A percentile compares a stretch with the other conserved stretches of the same genome.
Conservation (phyloP, 2,113 vertebrate species). For the Todiramphus saurophagus region DNA sequence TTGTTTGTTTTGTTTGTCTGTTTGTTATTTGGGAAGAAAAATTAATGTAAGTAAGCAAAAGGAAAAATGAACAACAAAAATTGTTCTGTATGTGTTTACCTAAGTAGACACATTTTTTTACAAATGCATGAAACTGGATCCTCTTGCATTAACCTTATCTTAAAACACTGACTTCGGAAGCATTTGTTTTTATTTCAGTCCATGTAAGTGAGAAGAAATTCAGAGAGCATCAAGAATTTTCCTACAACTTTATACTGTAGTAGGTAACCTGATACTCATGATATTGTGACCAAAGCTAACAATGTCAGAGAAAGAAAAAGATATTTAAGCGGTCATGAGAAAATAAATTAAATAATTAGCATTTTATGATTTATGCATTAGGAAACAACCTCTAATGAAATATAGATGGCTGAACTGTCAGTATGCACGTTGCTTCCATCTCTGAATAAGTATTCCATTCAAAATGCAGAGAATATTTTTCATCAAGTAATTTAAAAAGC, state of each 20-base stretch:
- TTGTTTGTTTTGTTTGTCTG: background rate
- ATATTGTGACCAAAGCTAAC: background rate
- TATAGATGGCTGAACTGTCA: background rate
- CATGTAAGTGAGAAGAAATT: background rate
- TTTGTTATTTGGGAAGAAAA: background rate
- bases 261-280: background rate
- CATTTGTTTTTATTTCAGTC: background rate
- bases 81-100: background rate
- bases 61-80: background rate
- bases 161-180: background rate
- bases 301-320: background rate
- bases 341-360: background rate
- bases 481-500: background rate
- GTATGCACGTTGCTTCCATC: background rate
- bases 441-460: background rate
- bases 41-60: background rate
- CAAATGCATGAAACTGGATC: background rate
- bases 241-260: background rate
- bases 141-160: background rate
- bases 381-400: background rate
- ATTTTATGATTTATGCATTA: background rate
- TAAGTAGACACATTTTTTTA: background rate
- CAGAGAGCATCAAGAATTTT: background rate
- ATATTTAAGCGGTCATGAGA: background rate
- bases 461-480: background rate